phyloP scores from a whole-genome alignment of 2,113 vertebrate genomes.

The Holacanthus passer region DNA sequence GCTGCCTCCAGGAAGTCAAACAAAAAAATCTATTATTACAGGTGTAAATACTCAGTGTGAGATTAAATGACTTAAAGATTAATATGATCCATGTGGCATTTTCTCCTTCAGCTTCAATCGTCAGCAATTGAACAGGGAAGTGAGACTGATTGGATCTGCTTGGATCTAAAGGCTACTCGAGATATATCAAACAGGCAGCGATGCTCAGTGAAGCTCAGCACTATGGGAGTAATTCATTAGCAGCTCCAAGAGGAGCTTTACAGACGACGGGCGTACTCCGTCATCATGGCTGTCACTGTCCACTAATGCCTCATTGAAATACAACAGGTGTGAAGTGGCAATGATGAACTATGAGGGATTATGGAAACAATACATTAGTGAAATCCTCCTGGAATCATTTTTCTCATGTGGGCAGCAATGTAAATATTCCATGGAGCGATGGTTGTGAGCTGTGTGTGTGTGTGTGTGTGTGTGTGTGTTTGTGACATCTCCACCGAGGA shows the following conservation, averaged over 20 bases:
- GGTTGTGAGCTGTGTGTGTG: slow-evolving; percentile 22
- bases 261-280: neutral
- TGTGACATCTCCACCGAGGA: slow-evolving; percentile 27
- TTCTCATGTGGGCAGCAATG: slow-evolving; percentile 12
- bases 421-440: slow-evolving; percentile 51
- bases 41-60: neutral
- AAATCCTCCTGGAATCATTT: slow-evolving; percentile 53
- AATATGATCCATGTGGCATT: neutral
- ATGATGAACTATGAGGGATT: slow-evolving; percentile 53
- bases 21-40: neutral
- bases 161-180: neutral
- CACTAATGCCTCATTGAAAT: slow-evolving; percentile 41
- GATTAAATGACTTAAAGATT: slow-evolving; percentile 1
- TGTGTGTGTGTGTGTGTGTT: slow-evolving; percentile 2
- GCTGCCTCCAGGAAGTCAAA: neutral
- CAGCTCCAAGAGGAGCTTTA: slow-evolving; percentile 2
- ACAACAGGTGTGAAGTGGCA: slow-evolving; percentile 62
- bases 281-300: slow-evolving; percentile 20
- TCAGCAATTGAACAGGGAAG: neutral
- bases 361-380: slow-evolving; percentile 48
- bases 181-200: slow-evolving; percentile 3
- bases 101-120: slow-evolving; percentile 8
- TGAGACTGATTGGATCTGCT: slow-evolving; percentile 29
- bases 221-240: slow-evolving; percentile 29
- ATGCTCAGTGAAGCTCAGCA: neutral